Percentiles rank a stretch among this genome's conserved stretches.
These are phyloP conservation scores for Drosophila pandora DNA, from an alignment of 1,140 invertebrate species.

Conservation along the genomic window DNA sequence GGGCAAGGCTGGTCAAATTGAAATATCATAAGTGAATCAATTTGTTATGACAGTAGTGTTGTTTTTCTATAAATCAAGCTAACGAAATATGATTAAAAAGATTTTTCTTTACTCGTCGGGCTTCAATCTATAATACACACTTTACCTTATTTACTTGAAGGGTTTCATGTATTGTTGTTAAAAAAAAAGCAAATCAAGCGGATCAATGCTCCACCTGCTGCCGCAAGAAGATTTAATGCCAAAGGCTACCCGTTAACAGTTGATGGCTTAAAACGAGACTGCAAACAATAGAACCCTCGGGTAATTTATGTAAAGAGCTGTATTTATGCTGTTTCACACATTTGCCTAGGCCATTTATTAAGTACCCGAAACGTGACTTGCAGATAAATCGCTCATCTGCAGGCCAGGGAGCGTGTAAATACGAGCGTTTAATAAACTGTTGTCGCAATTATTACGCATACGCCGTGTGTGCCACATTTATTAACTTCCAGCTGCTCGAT, in stretches of 20 bases:
- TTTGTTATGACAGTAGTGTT: constrained; percentile 5
- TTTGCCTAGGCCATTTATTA: constrained; percentile 60
- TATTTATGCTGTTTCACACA: constrained; percentile 59
- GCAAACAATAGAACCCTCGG: constrained; percentile 39
- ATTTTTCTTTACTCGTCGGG: background rate
- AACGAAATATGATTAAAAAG: constrained; percentile 3
- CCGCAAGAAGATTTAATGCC: constrained; percentile 15
- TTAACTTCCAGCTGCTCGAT: constrained; percentile 44
- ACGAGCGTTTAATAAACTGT: constrained; percentile 62
- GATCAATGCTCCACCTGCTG: constrained; percentile 36
- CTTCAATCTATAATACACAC: background rate
- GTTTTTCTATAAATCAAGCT: constrained; percentile 7
- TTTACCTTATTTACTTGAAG: background rate
- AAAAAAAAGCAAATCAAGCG: constrained; percentile 30
- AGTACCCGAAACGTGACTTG: constrained; percentile 59
- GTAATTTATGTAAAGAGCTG: constrained; percentile 56
- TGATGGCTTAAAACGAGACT: constrained; percentile 43
- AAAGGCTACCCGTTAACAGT: constrained; percentile 36
- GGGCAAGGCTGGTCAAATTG: constrained; percentile 34
- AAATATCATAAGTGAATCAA: constrained; percentile 43
- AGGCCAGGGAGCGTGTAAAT: constrained; percentile 42
- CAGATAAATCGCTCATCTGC: constrained; percentile 48
- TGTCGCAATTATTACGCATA: constrained; percentile 57
- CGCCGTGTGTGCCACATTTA: constrained; percentile 42
- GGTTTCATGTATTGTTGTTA: background rate